These are phyloP conservation scores for Thumatha senex DNA, from an alignment of 2,888 invertebrate genomes.

Conservation along the genomic window DNA sequence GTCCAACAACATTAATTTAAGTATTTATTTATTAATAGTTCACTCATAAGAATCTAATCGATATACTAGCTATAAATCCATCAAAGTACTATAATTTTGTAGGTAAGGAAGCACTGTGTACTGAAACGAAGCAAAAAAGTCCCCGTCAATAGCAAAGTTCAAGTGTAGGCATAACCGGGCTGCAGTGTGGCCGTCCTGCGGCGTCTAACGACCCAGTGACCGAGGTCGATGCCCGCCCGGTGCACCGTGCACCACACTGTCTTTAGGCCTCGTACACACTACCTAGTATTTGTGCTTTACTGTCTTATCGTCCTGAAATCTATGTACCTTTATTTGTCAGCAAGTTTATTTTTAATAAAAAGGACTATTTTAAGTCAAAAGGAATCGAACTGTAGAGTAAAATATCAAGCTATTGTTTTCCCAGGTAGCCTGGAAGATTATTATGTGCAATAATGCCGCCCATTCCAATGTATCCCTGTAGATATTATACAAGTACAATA, in stretches of 20 bases:
- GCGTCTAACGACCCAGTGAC: conserved; percentile 77
- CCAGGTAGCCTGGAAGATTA: no score
- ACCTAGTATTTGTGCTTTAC: not conserved
- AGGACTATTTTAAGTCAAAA: no score
- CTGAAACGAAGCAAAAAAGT: conserved; percentile 8
- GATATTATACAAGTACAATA: no score
- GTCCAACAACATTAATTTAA: no score
- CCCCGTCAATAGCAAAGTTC: conserved; percentile 59
- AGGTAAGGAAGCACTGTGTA: not conserved
- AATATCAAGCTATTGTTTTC: no score
- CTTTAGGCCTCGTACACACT: conserved; percentile 6
- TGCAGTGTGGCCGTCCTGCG: conserved; percentile 51
- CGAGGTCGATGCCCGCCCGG: conserved; percentile 74
- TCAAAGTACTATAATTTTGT: not conserved
- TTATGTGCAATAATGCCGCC: no score
- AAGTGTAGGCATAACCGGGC: conserved; percentile 62
- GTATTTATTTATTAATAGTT: no score
- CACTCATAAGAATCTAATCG: not conserved
- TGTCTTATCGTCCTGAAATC: not conserved
- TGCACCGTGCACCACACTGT: conserved; percentile 52
- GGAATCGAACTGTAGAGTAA: no score
- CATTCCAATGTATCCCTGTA: no score
- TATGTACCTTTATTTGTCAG: no score
- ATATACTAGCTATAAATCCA: not conserved
- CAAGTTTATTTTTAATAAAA: no score